Conservation (phyloP, 1,140 invertebrate genomes). For the Dreissena rostriformis region DNA sequence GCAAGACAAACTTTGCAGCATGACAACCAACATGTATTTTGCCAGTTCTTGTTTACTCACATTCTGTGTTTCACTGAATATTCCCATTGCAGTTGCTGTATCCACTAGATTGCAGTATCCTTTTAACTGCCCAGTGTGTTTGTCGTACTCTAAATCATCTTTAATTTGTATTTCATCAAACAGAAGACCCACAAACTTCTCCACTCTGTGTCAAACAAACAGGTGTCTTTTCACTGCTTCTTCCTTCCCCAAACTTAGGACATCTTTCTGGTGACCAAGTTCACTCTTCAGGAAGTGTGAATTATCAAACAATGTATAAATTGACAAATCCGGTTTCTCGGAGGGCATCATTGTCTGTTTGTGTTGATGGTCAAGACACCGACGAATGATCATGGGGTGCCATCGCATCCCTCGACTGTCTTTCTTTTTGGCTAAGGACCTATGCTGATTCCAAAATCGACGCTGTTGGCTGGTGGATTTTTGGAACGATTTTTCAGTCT, state of each 20-base stretch:
- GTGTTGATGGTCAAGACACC: slow-evolving; percentile 49
- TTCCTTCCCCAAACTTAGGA: slow-evolving; percentile 33
- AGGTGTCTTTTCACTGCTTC: slow-evolving; percentile 37
- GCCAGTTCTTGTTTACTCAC: too few relatives aligned
- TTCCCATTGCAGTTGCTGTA: too few relatives aligned
- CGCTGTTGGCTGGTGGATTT: slow-evolving; percentile 28
- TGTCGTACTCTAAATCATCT: too few relatives aligned
- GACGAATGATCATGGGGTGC: slow-evolving; percentile 63
- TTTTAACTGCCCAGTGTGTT: too few relatives aligned
- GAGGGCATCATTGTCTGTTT: slow-evolving; percentile 54
- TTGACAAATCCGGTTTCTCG: slow-evolving; percentile 55
- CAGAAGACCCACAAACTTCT: too few relatives aligned
- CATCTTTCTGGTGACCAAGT: slow-evolving; percentile 43
- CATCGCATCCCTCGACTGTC: slow-evolving; percentile 57
- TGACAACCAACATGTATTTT: too few relatives aligned
- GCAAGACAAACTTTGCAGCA: too few relatives aligned
- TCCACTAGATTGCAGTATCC: too few relatives aligned
- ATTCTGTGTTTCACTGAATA: too few relatives aligned
- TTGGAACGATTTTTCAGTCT: slow-evolving; percentile 27
- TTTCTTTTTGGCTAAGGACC: not conserved
- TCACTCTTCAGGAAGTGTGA: slow-evolving; percentile 56
- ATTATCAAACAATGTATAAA: slow-evolving; percentile 61
- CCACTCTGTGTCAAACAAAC: not conserved
- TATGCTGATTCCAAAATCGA: slow-evolving; percentile 49
- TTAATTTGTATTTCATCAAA: too few relatives aligned